These are phyloP conservation scores for Crotophaga sulcirostris DNA, from an alignment of 2,113 vertebrate genomes.

Conservation along the genomic window DNA sequence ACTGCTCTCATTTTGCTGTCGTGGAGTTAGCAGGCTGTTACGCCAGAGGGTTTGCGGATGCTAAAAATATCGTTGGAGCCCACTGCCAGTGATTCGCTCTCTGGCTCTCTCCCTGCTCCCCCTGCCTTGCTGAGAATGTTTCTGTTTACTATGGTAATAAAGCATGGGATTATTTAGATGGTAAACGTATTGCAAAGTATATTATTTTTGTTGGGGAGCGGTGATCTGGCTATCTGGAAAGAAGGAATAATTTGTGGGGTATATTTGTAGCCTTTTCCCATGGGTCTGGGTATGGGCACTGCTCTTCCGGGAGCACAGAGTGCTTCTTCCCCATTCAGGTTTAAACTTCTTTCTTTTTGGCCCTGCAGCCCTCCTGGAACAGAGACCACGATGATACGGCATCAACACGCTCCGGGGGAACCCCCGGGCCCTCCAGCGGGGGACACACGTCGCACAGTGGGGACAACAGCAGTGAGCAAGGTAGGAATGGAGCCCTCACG, in stretches of 20 bases:
- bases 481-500: slow-evolving; percentile 77
- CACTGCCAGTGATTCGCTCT: slow-evolving; percentile 12
- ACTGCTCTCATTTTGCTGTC: slow-evolving; percentile 30
- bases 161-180: slow-evolving; percentile 51
- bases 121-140: slow-evolving; percentile 58
- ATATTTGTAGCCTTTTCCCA: not conserved
- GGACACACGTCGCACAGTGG: slow-evolving; percentile 98
- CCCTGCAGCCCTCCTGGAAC: slow-evolving; percentile 94
- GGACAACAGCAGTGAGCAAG: slow-evolving; percentile 99
- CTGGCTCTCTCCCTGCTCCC: not conserved
- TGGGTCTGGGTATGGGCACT: fast-evolving
- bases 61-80: slow-evolving; percentile 65
- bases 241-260: not conserved
- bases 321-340: not conserved
- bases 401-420: slow-evolving; percentile 95
- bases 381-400: slow-evolving; percentile 98
- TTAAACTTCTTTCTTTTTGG: not conserved
- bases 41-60: slow-evolving; percentile 38
- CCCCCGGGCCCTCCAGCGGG: slow-evolving; percentile 95
- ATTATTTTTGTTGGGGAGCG: not conserved
- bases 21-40: slow-evolving; percentile 25
- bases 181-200: slow-evolving; percentile 7
- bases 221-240: not conserved
- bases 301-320: fast-evolving
- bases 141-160: slow-evolving; percentile 73